Percentiles rank a stretch among this genome's conserved stretches.
Evolutionary conservation across 2,888 invertebrate species (phyloP).

Genomic region (Neuroscelio doddi): DNA sequence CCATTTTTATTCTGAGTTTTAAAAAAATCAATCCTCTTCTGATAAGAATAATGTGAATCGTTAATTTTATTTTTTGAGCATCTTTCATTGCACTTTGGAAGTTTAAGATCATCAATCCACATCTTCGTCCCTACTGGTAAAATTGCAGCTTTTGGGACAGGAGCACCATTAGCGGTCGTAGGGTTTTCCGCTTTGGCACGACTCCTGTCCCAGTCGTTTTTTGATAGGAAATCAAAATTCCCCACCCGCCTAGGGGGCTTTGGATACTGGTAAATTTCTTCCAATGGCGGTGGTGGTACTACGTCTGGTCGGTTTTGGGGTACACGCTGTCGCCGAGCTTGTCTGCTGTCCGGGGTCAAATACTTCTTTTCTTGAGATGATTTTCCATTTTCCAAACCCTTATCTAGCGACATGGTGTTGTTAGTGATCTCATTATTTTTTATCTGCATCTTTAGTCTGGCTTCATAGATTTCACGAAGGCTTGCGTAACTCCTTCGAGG

Average conservation of each 20-base stretch:
- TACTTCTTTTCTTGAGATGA: slow-evolving; percentile 61
- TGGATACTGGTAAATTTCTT: slow-evolving; percentile 61
- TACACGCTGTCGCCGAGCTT: slow-evolving; percentile 82
- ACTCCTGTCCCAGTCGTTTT: slow-evolving; percentile 81
- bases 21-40: no score
- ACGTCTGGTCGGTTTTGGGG: slow-evolving; percentile 78
- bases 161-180: slow-evolving; percentile 68
- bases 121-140: slow-evolving; percentile 57
- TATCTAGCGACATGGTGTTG: slow-evolving; percentile 41
- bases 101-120: slow-evolving; percentile 21
- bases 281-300: slow-evolving; percentile 78
- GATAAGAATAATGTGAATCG: no score
- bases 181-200: slow-evolving; percentile 66
- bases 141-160: slow-evolving; percentile 62
- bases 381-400: slow-evolving; percentile 33
- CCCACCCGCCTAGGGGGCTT: slow-evolving; percentile 27
- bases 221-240: slow-evolving; percentile 72
- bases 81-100: neutral
- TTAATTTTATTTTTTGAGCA: neutral
- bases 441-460: slow-evolving; percentile 62
- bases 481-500: slow-evolving; percentile 77
- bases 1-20: no score
- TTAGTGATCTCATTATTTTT: slow-evolving; percentile 28
- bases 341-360: slow-evolving; percentile 81
- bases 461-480: slow-evolving; percentile 83